Base-by-base conservation (phyloP, 1,140 invertebrate species). In the Vollenhovia emeryi region DNA sequence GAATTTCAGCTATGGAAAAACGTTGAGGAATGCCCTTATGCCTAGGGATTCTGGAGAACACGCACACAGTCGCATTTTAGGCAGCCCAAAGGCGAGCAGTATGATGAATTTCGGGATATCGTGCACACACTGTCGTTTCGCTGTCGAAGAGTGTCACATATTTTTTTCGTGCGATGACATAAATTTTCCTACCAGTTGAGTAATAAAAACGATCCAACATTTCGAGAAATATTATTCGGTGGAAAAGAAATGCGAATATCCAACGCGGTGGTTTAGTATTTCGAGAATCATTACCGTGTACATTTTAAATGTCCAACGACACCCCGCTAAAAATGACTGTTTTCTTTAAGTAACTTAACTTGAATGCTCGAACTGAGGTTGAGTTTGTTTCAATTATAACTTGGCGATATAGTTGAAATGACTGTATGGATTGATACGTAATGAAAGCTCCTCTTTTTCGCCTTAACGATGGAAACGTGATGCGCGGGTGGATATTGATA, bases 1-100 rank as follows among this genome's bases (percentile, higher is more conserved):
- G 24, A 69, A 80, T 80, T 80, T 57, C 45, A 69, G 6, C 18
- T 15, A 79, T 9, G 21, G 3, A 40, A 40, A 27, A 36, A 80
- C 33, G 6, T 52, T 80, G 24, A 80, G 24, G 24, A 80, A 80
- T 80, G 48, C 3, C 13, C 36, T 55, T 71, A 30, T 21, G 27
- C 24, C 21, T 18, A 50, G 6, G n/a, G 33, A 80, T 80, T 71
- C 48, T 30, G 7, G 48, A 30, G 21, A 69, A 40, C 40, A 13
- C 55, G 30, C 13, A 79, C 8, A 27, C 48, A 3, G 8, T 64
- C 30, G 18, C 13, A 27, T 55, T 62, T 80, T 55, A 43, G 6
- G 8, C 18, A 15, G 45, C 18, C 55, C 9, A 71, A 59, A 55
- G 18, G 18, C 11, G 33, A 30, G 13, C 13, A 40, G 11, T 8